Percentiles rank a stretch among this genome's conserved stretches.
Conservation (phyloP, 2,888 invertebrate genomes). For the Mimachlamys varia region DNA sequence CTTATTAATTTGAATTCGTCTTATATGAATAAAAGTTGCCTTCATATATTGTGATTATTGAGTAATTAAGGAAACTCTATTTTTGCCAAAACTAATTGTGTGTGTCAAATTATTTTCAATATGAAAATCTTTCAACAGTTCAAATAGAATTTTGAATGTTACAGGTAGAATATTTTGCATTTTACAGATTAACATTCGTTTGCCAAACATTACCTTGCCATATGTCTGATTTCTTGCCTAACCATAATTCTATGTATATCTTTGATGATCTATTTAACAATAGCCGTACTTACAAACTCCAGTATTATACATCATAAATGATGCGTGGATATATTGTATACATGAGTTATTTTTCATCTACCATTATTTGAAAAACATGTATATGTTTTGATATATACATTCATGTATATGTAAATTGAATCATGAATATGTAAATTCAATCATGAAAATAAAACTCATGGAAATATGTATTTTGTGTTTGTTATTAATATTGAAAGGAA, state of each 20-base stretch:
- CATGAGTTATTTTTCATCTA: background rate
- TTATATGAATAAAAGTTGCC: too few relatives aligned
- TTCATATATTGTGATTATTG: too few relatives aligned
- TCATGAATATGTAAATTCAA: background rate
- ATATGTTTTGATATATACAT: slow-evolving; percentile 7
- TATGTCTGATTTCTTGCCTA: background rate
- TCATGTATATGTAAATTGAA: slow-evolving; percentile 29
- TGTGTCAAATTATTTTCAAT: too few relatives aligned
- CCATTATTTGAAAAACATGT: background rate
- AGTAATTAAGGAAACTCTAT: too few relatives aligned
- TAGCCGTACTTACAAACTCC: background rate
- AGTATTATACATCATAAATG: background rate
- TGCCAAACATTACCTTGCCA: background rate
- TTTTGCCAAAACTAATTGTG: too few relatives aligned
- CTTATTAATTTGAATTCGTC: too few relatives aligned
- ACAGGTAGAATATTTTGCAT: background rate
- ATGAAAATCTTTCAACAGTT: too few relatives aligned
- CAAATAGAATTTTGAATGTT: too few relatives aligned
- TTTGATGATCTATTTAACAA: background rate
- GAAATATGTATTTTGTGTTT: background rate
- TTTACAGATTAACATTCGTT: background rate
- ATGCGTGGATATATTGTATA: background rate
- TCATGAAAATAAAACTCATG: slow-evolving; percentile 8
- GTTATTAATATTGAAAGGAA: background rate
- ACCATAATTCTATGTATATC: background rate